Evolutionary conservation across 2,888 invertebrate genomes (phyloP).

Genomic region (Pherbina coryleti): DNA sequence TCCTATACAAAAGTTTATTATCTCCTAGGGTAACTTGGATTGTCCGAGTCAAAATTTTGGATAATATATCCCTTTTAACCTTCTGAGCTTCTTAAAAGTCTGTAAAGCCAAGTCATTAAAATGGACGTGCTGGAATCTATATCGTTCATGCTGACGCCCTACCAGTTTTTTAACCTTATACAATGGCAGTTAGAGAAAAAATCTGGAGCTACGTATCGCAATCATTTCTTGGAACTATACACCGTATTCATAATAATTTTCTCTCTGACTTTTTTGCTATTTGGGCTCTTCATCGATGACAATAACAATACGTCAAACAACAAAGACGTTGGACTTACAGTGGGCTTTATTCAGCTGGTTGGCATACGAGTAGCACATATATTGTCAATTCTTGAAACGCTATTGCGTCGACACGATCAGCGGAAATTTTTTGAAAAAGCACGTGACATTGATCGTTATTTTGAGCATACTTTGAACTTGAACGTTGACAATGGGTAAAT

Average conservation of each 20-base stretch:
- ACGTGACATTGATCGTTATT: slow-evolving; percentile 60
- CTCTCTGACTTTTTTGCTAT: slow-evolving; percentile 49
- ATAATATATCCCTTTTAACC: too few relatives aligned
- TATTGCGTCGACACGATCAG: slow-evolving; percentile 53
- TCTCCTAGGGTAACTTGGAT: too few relatives aligned
- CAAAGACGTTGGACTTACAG: slow-evolving; percentile 56
- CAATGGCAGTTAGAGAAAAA: slow-evolving; percentile 52
- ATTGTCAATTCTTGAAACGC: slow-evolving; percentile 58
- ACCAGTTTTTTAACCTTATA: slow-evolving; percentile 54
- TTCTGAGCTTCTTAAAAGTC: too few relatives aligned
- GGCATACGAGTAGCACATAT: slow-evolving; percentile 62
- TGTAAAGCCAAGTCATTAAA: neutral
- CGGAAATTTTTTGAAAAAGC: slow-evolving; percentile 53
- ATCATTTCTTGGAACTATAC: slow-evolving; percentile 55
- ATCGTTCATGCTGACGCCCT: slow-evolving; percentile 48
- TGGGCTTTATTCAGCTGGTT: slow-evolving; percentile 63
- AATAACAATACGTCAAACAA: slow-evolving; percentile 35
- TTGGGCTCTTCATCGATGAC: slow-evolving; percentile 51
- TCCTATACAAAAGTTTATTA: too few relatives aligned
- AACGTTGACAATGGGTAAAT: slow-evolving; percentile 53
- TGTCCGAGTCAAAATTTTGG: too few relatives aligned
- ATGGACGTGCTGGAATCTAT: slow-evolving; percentile 60
- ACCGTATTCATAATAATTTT: slow-evolving; percentile 45
- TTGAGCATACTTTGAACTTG: slow-evolving; percentile 57
- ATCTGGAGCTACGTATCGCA: slow-evolving; percentile 46